Evolutionary conservation across 2,113 vertebrate species (phyloP).

Genomic region (Takifugu bimaculatus): DNA sequence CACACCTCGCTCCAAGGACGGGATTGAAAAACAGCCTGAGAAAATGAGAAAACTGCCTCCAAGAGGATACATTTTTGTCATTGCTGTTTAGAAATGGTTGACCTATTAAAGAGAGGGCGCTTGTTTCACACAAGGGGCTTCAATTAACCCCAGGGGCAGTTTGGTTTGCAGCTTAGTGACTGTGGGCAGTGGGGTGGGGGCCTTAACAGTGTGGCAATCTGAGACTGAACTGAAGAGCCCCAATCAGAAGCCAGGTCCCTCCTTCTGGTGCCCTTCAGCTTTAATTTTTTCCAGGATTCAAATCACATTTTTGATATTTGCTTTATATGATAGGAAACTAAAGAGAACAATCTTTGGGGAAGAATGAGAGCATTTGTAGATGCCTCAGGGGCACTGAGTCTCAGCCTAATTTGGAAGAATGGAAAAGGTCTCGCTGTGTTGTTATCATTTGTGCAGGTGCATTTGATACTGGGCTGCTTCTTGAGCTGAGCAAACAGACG

Average conservation of each 20-base stretch:
- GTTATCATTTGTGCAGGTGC: slow-evolving; percentile 77
- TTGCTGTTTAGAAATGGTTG: slow-evolving; percentile 62
- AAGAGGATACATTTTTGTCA: slow-evolving; percentile 59
- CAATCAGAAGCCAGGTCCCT: slow-evolving; percentile 45
- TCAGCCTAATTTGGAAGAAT: slow-evolving; percentile 72
- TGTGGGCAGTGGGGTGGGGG: slow-evolving; percentile 31
- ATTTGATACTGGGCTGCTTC: slow-evolving; percentile 68
- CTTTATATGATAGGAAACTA: slow-evolving; percentile 78
- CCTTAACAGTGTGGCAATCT: slow-evolving; percentile 32
- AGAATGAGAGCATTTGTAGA: slow-evolving; percentile 47
- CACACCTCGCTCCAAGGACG: slow-evolving; percentile 57
- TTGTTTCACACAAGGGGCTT: slow-evolving; percentile 67
- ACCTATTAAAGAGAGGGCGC: slow-evolving; percentile 68
- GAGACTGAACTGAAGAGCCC: slow-evolving; percentile 48
- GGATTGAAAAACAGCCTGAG: slow-evolving; percentile 6
- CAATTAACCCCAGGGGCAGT: slow-evolving; percentile 73
- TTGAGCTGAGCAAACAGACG: slow-evolving; percentile 66
- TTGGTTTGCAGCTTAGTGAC: slow-evolving; percentile 50
- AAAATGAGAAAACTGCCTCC: slow-evolving; percentile 26
- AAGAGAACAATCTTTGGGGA: slow-evolving; percentile 66
- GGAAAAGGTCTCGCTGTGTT: slow-evolving; percentile 75
- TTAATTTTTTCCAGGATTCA: slow-evolving; percentile 74
- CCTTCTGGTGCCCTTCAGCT: slow-evolving; percentile 70
- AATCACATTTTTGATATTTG: slow-evolving; percentile 85
- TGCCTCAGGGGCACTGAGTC: slow-evolving; percentile 56